phyloP scores from a whole-genome alignment of 2,113 vertebrate genomes.

The Anarrhichthys ocellatus region DNA sequence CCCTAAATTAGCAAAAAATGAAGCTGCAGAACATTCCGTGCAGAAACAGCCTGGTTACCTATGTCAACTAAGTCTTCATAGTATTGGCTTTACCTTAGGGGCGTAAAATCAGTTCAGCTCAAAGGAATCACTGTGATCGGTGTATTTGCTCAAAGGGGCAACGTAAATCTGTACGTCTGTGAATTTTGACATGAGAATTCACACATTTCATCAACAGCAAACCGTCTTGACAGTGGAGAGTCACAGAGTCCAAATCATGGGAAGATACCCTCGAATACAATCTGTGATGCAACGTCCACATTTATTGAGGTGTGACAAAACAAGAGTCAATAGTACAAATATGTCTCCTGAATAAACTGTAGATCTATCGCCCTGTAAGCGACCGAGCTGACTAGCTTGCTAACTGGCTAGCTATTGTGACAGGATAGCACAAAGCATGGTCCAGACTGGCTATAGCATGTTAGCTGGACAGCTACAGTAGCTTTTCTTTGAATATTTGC shows the following conservation, averaged over 20 bases:
- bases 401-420: background rate
- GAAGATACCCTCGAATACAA: too few relatives aligned
- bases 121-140: background rate
- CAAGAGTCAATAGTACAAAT: too few relatives aligned
- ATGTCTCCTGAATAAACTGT: background rate
- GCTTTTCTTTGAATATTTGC: background rate
- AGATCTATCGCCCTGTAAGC: background rate
- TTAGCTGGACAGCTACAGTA: too few relatives aligned
- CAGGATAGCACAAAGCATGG: background rate
- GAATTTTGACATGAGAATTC: background rate
- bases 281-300: too few relatives aligned
- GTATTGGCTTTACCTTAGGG: background rate
- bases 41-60: background rate
- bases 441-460: background rate
- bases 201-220: background rate
- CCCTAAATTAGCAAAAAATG: background rate
- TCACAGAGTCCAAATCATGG: too few relatives aligned
- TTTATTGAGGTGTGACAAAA: too few relatives aligned
- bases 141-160: background rate
- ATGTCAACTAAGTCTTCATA: background rate
- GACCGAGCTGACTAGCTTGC: background rate
- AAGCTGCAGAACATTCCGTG: background rate
- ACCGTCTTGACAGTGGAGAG: background rate
- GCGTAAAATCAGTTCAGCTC: background rate
- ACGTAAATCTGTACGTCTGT: background rate